Conservation (phyloP, 2,113 vertebrate genomes). For the Tragulus kanchil region DNA sequence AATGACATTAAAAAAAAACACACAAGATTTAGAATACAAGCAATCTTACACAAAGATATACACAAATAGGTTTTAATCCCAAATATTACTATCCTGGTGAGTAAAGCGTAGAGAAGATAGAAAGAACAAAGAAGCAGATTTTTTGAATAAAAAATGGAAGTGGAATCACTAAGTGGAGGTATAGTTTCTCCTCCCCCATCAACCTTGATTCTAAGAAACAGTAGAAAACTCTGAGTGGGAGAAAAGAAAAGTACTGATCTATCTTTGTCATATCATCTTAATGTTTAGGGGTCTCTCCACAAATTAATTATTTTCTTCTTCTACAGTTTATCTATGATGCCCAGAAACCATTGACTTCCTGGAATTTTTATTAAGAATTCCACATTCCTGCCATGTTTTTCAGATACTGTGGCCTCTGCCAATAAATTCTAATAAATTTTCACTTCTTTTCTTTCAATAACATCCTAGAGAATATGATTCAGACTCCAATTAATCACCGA, state of each 20-base stretch:
- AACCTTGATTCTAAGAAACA: neutral
- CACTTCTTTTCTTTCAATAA: conserved; percentile 80
- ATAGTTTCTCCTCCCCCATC: neutral
- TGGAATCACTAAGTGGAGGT: neutral
- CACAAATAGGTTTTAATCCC: neutral
- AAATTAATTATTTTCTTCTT: conserved; percentile 71
- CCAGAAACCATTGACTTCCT: conserved; percentile 78
- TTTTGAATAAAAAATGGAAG: neutral
- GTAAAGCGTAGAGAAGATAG: neutral
- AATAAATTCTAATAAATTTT: conserved; percentile 82
- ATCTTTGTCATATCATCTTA: conserved; percentile 29
- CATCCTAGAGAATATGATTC: conserved; percentile 80
- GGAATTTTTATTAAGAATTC: conserved; percentile 83
- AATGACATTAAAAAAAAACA: neutral
- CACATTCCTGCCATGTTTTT: conserved; percentile 78
- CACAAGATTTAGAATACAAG: conserved; percentile 6
- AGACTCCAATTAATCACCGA: conserved; percentile 82
- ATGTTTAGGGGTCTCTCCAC: neutral
- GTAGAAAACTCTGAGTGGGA: neutral
- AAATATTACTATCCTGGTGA: neutral
- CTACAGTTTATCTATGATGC: conserved; percentile 73
- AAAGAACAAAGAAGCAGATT: neutral
- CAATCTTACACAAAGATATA: neutral
- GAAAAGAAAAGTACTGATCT: neutral
- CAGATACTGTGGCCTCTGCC: conserved; percentile 71